These are phyloP conservation scores for Rhynchophorus ferrugineus DNA, from an alignment of 1,140 invertebrate species.

Conservation along the genomic window DNA sequence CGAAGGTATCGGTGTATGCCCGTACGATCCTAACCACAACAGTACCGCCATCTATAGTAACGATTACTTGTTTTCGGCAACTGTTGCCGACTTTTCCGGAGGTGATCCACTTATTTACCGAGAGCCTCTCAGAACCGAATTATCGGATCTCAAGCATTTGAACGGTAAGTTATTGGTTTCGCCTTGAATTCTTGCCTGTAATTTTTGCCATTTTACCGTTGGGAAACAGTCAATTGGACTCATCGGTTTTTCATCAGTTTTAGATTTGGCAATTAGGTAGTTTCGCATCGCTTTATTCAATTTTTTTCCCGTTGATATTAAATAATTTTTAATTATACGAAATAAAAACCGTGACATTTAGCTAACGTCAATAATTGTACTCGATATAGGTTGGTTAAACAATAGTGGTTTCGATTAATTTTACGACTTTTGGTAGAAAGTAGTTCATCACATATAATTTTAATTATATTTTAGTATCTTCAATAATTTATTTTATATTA, in stretches of 20 bases:
- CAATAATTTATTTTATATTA: too few relatives aligned
- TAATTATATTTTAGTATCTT: too few relatives aligned
- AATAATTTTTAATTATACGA: too few relatives aligned
- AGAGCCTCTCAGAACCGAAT: slow-evolving; percentile 77
- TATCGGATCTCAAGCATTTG: slow-evolving; percentile 67
- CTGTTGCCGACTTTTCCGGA: slow-evolving; percentile 89
- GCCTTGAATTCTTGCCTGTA: slow-evolving; percentile 6
- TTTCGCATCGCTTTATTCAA: background rate
- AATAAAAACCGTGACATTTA: too few relatives aligned
- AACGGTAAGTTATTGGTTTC: slow-evolving; percentile 51
- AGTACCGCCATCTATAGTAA: slow-evolving; percentile 81
- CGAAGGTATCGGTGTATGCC: slow-evolving; percentile 79
- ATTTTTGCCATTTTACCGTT: background rate
- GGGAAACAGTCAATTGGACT: background rate
- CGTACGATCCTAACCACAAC: slow-evolving; percentile 89
- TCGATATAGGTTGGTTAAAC: too few relatives aligned
- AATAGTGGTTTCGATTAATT: too few relatives aligned
- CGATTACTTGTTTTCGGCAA: slow-evolving; percentile 85
- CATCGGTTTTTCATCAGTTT: background rate
- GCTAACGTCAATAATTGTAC: too few relatives aligned
- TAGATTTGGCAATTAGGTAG: background rate
- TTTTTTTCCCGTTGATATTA: too few relatives aligned
- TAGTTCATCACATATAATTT: too few relatives aligned
- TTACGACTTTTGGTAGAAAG: too few relatives aligned
- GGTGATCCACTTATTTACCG: slow-evolving; percentile 88